Conservation (phyloP, 1,140 invertebrate species). For the Diachasma alloeum region DNA sequence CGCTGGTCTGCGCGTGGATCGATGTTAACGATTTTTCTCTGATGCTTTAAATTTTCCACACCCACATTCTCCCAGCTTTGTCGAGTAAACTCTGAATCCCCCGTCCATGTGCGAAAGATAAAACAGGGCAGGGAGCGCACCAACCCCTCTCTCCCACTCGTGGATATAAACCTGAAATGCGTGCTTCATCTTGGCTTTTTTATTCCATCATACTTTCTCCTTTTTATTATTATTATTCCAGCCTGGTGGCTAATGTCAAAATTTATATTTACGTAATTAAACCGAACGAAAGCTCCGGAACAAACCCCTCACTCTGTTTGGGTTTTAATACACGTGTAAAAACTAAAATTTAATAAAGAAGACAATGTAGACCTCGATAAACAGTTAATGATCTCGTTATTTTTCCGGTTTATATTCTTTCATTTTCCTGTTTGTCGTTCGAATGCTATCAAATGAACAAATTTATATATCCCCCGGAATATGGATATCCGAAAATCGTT, state of each 20-base stretch:
- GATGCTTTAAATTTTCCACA: constrained; percentile 17
- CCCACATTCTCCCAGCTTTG: neutral
- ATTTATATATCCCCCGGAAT: neutral
- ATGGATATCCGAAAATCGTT: neutral
- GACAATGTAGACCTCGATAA: neutral
- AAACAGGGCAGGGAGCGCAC: neutral
- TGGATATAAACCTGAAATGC: neutral
- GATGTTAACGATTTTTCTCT: constrained; percentile 22
- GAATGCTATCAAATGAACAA: neutral
- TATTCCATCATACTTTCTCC: neutral
- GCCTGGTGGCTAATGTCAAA: neutral
- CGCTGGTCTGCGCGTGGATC: constrained; percentile 11
- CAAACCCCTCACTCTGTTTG: neutral
- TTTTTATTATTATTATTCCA: neutral
- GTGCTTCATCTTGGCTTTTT: neutral
- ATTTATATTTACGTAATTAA: neutral
- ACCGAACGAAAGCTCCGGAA: neutral
- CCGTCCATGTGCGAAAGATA: neutral
- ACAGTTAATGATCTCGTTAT: neutral
- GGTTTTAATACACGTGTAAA: neutral
- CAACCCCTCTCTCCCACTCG: neutral
- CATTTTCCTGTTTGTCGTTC: neutral
- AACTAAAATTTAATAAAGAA: neutral
- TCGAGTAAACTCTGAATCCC: neutral
- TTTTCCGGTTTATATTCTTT: neutral